A percentile compares a stretch with the other conserved stretches of the same genome.
These are phyloP conservation scores for Orchesellides sinensis DNA, from an alignment of 2,888 invertebrate genomes.

Conservation along the genomic window DNA sequence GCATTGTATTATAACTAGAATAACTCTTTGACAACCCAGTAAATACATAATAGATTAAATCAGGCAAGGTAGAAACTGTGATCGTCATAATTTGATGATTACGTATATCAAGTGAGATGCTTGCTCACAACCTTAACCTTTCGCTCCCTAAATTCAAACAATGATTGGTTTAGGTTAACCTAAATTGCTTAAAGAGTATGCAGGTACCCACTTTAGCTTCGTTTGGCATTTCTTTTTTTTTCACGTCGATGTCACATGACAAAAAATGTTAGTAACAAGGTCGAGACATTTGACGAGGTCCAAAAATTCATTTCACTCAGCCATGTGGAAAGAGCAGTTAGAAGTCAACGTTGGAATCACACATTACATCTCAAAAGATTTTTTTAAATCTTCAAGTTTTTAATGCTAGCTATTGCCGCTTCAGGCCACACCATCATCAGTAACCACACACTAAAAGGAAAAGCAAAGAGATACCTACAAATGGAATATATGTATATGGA, in stretches of 20 bases:
- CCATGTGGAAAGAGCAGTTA: constrained; percentile 29
- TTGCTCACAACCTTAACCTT: neutral
- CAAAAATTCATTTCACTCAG: constrained; percentile 49
- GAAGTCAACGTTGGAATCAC: constrained; percentile 17
- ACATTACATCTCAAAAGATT: neutral
- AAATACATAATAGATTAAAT: too few relatives aligned
- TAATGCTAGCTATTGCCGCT: neutral
- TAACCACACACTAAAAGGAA: constrained; percentile 1
- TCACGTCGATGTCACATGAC: constrained; percentile 39
- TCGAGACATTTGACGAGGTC: constrained; percentile 56
- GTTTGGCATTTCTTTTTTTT: neutral
- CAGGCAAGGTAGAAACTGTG: too few relatives aligned
- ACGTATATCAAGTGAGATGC: neutral
- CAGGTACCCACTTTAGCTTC: too few relatives aligned
- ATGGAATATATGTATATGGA: too few relatives aligned
- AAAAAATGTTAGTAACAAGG: constrained; percentile 53
- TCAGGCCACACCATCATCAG: neutral
- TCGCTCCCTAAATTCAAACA: too few relatives aligned
- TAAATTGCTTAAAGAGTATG: neutral
- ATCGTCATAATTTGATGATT: constrained; percentile 1
- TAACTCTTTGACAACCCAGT: too few relatives aligned
- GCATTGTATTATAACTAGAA: too few relatives aligned
- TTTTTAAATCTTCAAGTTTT: neutral
- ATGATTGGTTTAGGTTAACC: too few relatives aligned
- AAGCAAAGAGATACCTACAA: neutral